These are phyloP conservation scores for Notolabrus celidotus DNA, from an alignment of 2,797 vertebrate genomes.

Conservation along the genomic window DNA sequence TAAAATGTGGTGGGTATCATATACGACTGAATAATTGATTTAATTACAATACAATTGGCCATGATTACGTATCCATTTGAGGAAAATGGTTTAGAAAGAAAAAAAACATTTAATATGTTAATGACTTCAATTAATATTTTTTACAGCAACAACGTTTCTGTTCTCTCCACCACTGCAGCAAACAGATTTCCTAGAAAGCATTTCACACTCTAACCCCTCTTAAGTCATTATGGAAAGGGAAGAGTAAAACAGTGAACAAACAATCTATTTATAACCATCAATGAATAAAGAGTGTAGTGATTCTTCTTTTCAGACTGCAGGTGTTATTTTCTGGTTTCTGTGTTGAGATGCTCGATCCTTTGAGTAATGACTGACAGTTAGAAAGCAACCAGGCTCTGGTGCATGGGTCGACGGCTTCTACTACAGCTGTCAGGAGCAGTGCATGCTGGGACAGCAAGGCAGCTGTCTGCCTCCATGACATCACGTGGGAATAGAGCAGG, in stretches of 20 bases:
- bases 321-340: slow-evolving; percentile 26
- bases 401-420: slow-evolving; percentile 51
- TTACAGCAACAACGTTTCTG: slow-evolving; percentile 12
- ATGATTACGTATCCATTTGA: slow-evolving; percentile 24
- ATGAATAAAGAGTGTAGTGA: slow-evolving; percentile 19
- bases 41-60: slow-evolving; percentile 35
- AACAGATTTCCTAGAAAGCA: slow-evolving; percentile 40
- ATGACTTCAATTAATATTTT: slow-evolving; percentile 20
- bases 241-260: slow-evolving; percentile 39
- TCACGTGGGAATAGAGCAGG: slow-evolving; percentile 44
- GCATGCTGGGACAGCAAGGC: slow-evolving; percentile 48
- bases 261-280: slow-evolving; percentile 52
- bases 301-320: slow-evolving; percentile 17
- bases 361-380: slow-evolving; percentile 30
- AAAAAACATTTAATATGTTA: slow-evolving; percentile 38
- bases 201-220: slow-evolving; percentile 18
- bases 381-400: slow-evolving; percentile 32
- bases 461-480: slow-evolving; percentile 12
- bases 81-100: slow-evolving; percentile 14
- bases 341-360: slow-evolving; percentile 9
- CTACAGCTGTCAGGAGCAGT: slow-evolving; percentile 45
- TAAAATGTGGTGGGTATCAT: slow-evolving; percentile 21
- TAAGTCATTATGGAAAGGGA: slow-evolving; percentile 37
- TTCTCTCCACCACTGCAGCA: slow-evolving; percentile 33
- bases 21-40: slow-evolving; percentile 32